Conservation (phyloP, 2,113 vertebrate genomes). For the Myotis yumanensis region DNA sequence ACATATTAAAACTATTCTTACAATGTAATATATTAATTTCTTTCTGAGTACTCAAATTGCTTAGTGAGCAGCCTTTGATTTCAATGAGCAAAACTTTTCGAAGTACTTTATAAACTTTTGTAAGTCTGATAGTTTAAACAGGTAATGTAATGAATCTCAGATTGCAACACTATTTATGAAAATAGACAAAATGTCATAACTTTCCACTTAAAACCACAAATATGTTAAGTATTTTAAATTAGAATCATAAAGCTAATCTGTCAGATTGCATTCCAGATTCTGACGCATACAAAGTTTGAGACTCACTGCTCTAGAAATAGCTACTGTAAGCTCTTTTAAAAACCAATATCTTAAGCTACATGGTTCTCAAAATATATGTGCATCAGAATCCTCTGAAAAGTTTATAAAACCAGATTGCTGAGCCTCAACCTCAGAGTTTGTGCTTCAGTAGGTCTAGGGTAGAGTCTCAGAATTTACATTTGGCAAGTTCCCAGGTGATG, state of each 20-base stretch:
- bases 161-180: neutral
- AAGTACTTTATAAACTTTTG: slow-evolving; percentile 12
- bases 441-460: neutral
- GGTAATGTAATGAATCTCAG: neutral
- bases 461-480: slow-evolving; percentile 10
- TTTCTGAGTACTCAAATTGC: neutral
- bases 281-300: neutral
- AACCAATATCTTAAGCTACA: neutral
- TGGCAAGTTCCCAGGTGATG: neutral
- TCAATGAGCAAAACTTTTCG: neutral
- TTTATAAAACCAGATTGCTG: neutral
- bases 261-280: neutral
- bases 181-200: slow-evolving; percentile 13
- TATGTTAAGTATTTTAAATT: neutral
- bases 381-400: slow-evolving; percentile 10
- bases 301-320: neutral
- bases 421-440: neutral
- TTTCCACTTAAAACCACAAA: slow-evolving; percentile 24
- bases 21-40: slow-evolving; percentile 8
- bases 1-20: slow-evolving; percentile 28
- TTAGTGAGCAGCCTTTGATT: neutral
- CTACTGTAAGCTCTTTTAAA: neutral
- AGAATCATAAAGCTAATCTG: slow-evolving; percentile 12
- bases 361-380: slow-evolving; percentile 25
- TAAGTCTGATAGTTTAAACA: slow-evolving; percentile 23